These are phyloP conservation scores for Saccostrea echinata DNA, from an alignment of 1,140 invertebrate genomes.

Conservation along the genomic window DNA sequence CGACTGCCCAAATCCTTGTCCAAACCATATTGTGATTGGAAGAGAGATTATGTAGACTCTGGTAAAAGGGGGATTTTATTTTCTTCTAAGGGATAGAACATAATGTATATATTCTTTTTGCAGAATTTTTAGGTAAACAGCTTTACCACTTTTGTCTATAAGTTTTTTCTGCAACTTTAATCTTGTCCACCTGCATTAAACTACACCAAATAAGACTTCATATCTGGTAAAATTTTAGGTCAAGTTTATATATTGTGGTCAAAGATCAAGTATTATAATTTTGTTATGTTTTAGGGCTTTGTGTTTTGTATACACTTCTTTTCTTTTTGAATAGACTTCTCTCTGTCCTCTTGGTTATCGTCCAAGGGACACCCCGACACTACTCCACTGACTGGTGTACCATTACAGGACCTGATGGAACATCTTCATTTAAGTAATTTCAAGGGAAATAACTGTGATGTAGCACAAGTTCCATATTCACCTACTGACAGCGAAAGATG, in stretches of 20 bases:
- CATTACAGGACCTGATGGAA: conserved; percentile 14
- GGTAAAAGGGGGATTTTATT: neutral
- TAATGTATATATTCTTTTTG: too few relatives aligned
- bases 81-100: too few relatives aligned
- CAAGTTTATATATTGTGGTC: too few relatives aligned
- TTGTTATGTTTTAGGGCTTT: too few relatives aligned
- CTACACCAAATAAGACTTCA: too few relatives aligned
- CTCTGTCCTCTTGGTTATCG: neutral
- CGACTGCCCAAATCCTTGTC: conserved; percentile 45
- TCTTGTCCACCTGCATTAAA: too few relatives aligned
- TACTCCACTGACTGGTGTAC: neutral
- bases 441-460: conserved; percentile 28
- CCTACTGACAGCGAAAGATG: conserved; percentile 1
- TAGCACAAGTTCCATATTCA: neutral
- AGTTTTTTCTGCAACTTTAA: too few relatives aligned
- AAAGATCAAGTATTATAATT: too few relatives aligned
- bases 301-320: neutral
- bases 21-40: conserved; percentile 51
- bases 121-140: too few relatives aligned
- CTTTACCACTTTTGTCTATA: too few relatives aligned
- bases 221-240: too few relatives aligned
- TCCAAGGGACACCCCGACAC: neutral
- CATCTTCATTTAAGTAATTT: neutral
- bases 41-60: conserved; percentile 38
- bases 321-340: neutral